Base-by-base conservation (phyloP, 2,797 vertebrate species). In the Peromyscus eremicus region DNA sequence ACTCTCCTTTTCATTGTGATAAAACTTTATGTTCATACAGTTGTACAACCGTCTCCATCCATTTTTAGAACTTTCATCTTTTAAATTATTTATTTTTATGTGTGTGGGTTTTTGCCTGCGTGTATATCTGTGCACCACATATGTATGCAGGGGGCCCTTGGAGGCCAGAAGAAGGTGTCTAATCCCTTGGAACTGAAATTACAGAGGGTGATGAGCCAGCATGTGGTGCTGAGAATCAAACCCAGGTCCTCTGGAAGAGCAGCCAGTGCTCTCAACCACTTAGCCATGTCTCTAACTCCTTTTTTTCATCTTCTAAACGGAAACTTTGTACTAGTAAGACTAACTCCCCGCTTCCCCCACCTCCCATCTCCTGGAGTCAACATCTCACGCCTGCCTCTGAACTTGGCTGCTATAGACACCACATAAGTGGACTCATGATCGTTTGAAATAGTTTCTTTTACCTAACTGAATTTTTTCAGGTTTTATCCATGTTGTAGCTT, bases 391-490 rank as follows among this genome's bases (percentile, higher is more conserved):
- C 91, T 91, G 29, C 91, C 55, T 89, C 55, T 57, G 75, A 87
- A 84, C 60, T 90, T 92, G 14, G 91, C 70, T 89, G 25, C 13
- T 60, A 6, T 64, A 11, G 6, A 32, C 75, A 55, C 40, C 57
- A 80, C 2, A 0, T 46, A 94, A 80, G 40, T 94, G 7, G 2
- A 82, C 75, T 76, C 34, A 7, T 71, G 55, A 46, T 93, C 83
- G 7, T 89, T 89, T 87, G 75, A 85, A 60, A 87, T 92, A 52
- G 25, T 87, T 92, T 93, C 93, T 94, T 94, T 95, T 32, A 66
- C 11, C 62, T 89, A 93, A 40, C 57, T 16, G 80, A 87, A 81
- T 77, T 6, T 90, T 52, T 87, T 95, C 81, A 75, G 43, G 37
- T 19, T 92, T 95, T 25, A 93, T 85, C 32, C 55, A 93, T 60